Conservation (phyloP, 1,140 invertebrate species). For the Lutraria rhynchaena region DNA sequence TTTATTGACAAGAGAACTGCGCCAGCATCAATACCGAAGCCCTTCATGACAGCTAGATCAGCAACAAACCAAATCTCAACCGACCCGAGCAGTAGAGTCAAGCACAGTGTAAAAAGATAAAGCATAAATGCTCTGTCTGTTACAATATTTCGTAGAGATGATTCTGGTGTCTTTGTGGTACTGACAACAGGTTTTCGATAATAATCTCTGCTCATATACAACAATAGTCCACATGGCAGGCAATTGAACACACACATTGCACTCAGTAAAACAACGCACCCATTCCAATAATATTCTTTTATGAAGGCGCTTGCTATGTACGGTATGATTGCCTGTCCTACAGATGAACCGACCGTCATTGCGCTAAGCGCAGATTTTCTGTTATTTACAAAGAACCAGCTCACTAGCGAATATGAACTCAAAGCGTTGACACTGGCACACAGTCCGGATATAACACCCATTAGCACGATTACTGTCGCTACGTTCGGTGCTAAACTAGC, state of each 20-base stretch:
- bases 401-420: not conserved
- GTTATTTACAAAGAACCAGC: slow-evolving; percentile 27
- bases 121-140: slow-evolving; percentile 13
- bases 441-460: slow-evolving; percentile 1
- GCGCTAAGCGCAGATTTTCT: slow-evolving; percentile 5
- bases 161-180: not conserved
- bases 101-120: not conserved
- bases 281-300: slow-evolving; percentile 20
- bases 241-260: not conserved
- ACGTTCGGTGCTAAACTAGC: slow-evolving; percentile 2
- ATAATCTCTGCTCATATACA: slow-evolving; percentile 18
- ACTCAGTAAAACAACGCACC: slow-evolving; percentile 11
- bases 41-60: slow-evolving; percentile 33
- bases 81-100: not conserved
- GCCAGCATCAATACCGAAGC: not conserved
- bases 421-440: not conserved
- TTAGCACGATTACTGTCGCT: slow-evolving; percentile 22
- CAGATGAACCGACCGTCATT: not conserved
- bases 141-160: not conserved
- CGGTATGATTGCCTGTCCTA: slow-evolving; percentile 8
- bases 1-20: slow-evolving; percentile 21
- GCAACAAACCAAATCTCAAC: slow-evolving; percentile 43
- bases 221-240: slow-evolving; percentile 13
- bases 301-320: slow-evolving; percentile 4
- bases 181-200: not conserved